Evolutionary conservation across 2,113 vertebrate species (phyloP).

Genomic region (Alectura lathami): DNA sequence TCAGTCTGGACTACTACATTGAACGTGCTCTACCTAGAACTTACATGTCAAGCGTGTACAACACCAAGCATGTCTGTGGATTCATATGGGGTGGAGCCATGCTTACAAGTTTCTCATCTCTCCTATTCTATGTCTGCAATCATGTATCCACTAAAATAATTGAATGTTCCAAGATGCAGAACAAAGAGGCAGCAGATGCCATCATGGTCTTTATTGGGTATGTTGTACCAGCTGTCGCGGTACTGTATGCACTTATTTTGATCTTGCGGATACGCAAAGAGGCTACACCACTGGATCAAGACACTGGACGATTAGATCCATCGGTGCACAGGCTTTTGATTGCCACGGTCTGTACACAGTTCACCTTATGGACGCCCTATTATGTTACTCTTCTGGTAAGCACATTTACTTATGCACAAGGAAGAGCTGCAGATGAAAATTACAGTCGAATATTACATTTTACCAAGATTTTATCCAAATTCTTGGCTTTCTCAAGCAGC

Average conservation of each 20-base stretch:
- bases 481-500: conserved; percentile 93
- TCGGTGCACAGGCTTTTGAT: conserved; percentile 91
- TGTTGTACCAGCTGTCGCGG: conserved; percentile 86
- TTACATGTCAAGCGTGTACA: conserved; percentile 97
- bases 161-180: conserved; percentile 95
- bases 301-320: conserved; percentile 86
- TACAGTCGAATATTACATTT: conserved; percentile 80
- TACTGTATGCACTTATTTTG: conserved; percentile 87
- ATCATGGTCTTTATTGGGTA: conserved; percentile 97
- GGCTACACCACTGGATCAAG: conserved; percentile 90
- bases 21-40: conserved; percentile 93
- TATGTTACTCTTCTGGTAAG: conserved; percentile 89
- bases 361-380: conserved; percentile 93
- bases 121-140: conserved; percentile 95
- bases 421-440: conserved; percentile 60
- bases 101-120: conserved; percentile 95
- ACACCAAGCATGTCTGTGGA: conserved; percentile 94
- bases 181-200: conserved; percentile 89
- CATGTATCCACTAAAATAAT: conserved; percentile 91
- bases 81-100: conserved; percentile 98
- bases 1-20: conserved; percentile 96
- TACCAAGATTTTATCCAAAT: conserved; percentile 81
- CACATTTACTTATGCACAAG: conserved; percentile 77
- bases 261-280: conserved; percentile 89
- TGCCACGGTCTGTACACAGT: conserved; percentile 90